Conservation (phyloP, 23 tunicate genomes). For the Trididemnum miniatum region DNA sequence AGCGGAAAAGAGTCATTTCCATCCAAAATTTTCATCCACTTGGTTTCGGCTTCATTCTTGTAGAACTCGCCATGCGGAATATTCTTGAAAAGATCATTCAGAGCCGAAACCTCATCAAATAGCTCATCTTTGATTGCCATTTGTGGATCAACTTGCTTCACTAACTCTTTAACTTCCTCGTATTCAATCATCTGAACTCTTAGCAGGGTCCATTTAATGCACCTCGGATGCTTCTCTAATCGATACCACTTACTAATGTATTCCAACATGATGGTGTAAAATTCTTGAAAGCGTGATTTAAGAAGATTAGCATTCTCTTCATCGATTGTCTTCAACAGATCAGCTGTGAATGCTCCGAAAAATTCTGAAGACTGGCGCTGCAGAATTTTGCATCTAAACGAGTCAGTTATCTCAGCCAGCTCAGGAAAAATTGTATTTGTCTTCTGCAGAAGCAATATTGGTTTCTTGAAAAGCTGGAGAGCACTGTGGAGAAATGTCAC, state of each 20-base stretch:
- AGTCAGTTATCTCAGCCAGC: constrained; percentile 50
- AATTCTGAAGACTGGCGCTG: constrained; percentile 48
- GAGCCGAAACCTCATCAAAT: constrained; percentile 59
- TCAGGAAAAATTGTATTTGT: constrained; percentile 28
- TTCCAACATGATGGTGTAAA: constrained; percentile 44
- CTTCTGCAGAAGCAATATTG: constrained; percentile 33
- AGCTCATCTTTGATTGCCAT: constrained; percentile 62
- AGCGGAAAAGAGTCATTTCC: constrained; percentile 62
- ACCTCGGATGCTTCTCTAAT: constrained; percentile 45
- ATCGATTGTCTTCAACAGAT: constrained; percentile 54
- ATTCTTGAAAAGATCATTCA: constrained; percentile 59
- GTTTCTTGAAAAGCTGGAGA: constrained; percentile 32
- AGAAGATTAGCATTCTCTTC: constrained; percentile 58
- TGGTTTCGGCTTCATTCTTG: constrained; percentile 48
- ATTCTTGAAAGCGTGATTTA: constrained; percentile 38
- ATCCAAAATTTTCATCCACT: constrained; percentile 42
- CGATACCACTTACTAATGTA: constrained; percentile 60
- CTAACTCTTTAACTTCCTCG: constrained; percentile 49
- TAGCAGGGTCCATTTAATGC: constrained; percentile 54
- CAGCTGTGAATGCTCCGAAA: constrained; percentile 59
- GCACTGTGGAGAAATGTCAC: constrained; percentile 19
- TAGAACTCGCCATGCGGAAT: constrained; percentile 40
- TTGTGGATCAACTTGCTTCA: constrained; percentile 60
- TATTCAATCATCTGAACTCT: constrained; percentile 31
- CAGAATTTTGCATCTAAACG: constrained; percentile 42